These are phyloP conservation scores for Drosophila picticornis DNA, from an alignment of 2,888 invertebrate species.

Conservation along the genomic window DNA sequence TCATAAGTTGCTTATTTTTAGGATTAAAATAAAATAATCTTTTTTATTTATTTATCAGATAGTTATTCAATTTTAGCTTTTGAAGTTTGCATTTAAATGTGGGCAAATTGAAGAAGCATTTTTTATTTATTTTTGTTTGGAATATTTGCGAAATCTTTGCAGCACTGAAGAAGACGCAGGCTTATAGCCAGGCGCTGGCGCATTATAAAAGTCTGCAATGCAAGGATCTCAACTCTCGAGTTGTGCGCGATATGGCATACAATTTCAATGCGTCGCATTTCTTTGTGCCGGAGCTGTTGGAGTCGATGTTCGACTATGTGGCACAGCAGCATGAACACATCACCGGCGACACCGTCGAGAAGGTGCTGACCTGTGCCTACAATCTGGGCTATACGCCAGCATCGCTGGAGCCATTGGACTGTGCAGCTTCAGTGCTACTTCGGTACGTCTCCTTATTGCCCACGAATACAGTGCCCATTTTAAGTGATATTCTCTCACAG, in stretches of 20 bases:
- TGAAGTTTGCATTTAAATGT: too few relatives aligned
- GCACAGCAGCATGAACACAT: conserved; percentile 84
- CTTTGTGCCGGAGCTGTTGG: conserved; percentile 85
- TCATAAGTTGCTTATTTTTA: too few relatives aligned
- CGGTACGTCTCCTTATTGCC: conserved; percentile 73
- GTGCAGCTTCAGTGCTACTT: conserved; percentile 84
- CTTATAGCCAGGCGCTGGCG: conserved; percentile 83
- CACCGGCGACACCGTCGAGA: conserved; percentile 86
- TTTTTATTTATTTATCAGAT: too few relatives aligned
- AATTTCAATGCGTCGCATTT: conserved; percentile 84
- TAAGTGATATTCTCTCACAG: conserved; percentile 81
- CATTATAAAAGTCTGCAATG: conserved; percentile 81
- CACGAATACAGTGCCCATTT: conserved; percentile 2
- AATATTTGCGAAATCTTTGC: conserved; percentile 41
- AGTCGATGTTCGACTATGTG: conserved; percentile 86
- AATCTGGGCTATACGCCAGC: conserved; percentile 86
- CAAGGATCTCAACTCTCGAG: conserved; percentile 85
- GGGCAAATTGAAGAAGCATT: not conserved
- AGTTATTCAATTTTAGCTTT: too few relatives aligned
- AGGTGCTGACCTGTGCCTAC: conserved; percentile 86
- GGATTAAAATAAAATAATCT: too few relatives aligned
- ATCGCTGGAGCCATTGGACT: conserved; percentile 83
- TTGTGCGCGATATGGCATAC: conserved; percentile 85
- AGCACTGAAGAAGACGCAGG: conserved; percentile 82
- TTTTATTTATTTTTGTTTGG: not conserved